Conservation (phyloP, 2,888 invertebrate genomes). For the Caradrina clavipalpis region DNA sequence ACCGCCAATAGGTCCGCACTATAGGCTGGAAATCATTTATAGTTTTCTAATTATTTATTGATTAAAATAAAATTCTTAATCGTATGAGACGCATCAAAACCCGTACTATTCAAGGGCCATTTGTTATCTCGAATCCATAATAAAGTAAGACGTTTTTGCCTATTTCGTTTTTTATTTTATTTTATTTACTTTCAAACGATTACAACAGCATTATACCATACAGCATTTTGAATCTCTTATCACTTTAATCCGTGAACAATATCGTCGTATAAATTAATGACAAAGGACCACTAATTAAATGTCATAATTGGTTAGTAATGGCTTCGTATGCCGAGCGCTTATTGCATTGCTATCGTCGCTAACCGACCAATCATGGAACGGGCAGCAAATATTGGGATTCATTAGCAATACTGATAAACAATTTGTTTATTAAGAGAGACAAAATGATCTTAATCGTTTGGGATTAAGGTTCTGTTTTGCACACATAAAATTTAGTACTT, state of each 20-base stretch:
- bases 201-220: no score
- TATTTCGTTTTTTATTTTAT: no score
- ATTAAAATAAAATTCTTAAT: no score
- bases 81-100: no score
- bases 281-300: constrained; percentile 37
- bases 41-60: no score
- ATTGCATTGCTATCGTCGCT: constrained; percentile 37
- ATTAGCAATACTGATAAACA: constrained; percentile 36
- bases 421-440: not conserved
- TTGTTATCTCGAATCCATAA: no score
- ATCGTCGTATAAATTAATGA: constrained; percentile 26
- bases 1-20: no score
- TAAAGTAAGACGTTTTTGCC: no score
- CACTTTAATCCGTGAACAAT: not conserved
- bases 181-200: not conserved
- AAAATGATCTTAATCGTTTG: not conserved
- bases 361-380: constrained; percentile 37
- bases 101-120: no score
- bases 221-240: not conserved
- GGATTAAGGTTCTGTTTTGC: constrained; percentile 11
- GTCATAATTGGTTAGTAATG: constrained; percentile 45
- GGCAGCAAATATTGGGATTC: constrained; percentile 39
- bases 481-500: not conserved
- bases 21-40: no score
- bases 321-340: constrained; percentile 23